Evolutionary conservation across 2,797 vertebrate species (phyloP), one percentile per base, ranked within the genome.

Genomic region (Craterocephalus amniculus): DNA sequence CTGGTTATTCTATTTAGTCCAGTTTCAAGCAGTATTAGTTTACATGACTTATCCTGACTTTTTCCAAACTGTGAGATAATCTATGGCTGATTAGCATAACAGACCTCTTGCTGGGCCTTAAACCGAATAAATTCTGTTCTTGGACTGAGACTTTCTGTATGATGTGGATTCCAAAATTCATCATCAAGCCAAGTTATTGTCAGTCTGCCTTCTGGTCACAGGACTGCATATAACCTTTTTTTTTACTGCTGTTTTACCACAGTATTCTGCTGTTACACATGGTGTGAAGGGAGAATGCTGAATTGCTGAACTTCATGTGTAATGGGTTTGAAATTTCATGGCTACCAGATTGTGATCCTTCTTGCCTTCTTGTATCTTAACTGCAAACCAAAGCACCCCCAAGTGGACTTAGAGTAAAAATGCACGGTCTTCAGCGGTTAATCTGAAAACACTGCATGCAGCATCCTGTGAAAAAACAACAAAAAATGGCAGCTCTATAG

Each of bases 71-170:
- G 24, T 67, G 58, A 57, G 71, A 68, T 22, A 65, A 70, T 67
- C 54, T 45, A 58, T 31, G 43, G n/a, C 59, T 74, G 32, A 68
- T 79, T 74, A 40, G 56, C 31, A 64, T 43, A n/a, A 48, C 68
- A 80, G 67, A 67, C 49, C 51, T 83, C 59, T 35, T 49, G 52
- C 26, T 78, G 72, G 36, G 14, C 34, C 9, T 63, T 31, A 67
- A 40, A 70, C 14, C 61, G 63, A 75, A 78, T 56, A 52, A 57
- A 60, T 49, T 63, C 18, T 70, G 31, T 16, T 1, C 31, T 59
- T 63, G 58, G 70, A 79, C 60, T 40, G 51, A 20, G 18, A 12
- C 22, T 24, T 12, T n/a, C n/a, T 51, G 48, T 24, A 11, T 51
- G 9, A 51, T 26, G 24, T 26, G 22, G 11, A 22, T 24, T 24